phyloP scores from a whole-genome alignment of 2,888 invertebrate genomes.

The Aethes cnicana region DNA sequence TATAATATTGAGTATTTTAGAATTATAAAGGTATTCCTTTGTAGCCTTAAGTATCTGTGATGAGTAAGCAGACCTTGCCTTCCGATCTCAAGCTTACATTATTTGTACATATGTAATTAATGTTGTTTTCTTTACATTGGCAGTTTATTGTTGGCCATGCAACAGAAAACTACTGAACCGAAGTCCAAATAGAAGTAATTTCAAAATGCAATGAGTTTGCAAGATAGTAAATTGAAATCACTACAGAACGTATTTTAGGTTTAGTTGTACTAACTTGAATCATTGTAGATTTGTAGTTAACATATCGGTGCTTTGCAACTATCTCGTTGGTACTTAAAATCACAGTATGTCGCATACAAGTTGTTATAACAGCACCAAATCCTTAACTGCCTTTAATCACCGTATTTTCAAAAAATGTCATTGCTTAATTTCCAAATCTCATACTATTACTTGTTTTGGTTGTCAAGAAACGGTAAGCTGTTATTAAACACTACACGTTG shows the following conservation, averaged over 20 bases:
- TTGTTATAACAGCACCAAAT: too few species aligned
- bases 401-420: too few species aligned
- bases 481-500: too few species aligned
- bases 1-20: background rate
- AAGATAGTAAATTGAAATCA: background rate
- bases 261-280: too few species aligned
- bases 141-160: slow-evolving; percentile 37
- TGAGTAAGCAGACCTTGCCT: slow-evolving; percentile 65
- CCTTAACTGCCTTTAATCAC: too few species aligned
- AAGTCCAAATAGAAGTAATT: slow-evolving; percentile 17
- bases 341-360: too few species aligned
- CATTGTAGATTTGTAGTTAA: too few species aligned
- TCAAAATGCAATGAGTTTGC: slow-evolving; percentile 13
- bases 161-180: slow-evolving; percentile 33
- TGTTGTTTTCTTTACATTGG: slow-evolving; percentile 56
- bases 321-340: too few species aligned
- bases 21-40: slow-evolving; percentile 20
- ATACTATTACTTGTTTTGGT: too few species aligned
- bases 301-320: too few species aligned
- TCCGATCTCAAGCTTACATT: slow-evolving; percentile 65
- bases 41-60: slow-evolving; percentile 47
- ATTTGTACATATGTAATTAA: slow-evolving; percentile 79
- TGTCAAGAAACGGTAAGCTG: too few species aligned
- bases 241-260: slow-evolving; percentile 3
- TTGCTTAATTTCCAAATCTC: too few species aligned